Evolutionary conservation across 1,140 invertebrate genomes (phyloP).

Genomic region (Leptestheria dahalacensis): DNA sequence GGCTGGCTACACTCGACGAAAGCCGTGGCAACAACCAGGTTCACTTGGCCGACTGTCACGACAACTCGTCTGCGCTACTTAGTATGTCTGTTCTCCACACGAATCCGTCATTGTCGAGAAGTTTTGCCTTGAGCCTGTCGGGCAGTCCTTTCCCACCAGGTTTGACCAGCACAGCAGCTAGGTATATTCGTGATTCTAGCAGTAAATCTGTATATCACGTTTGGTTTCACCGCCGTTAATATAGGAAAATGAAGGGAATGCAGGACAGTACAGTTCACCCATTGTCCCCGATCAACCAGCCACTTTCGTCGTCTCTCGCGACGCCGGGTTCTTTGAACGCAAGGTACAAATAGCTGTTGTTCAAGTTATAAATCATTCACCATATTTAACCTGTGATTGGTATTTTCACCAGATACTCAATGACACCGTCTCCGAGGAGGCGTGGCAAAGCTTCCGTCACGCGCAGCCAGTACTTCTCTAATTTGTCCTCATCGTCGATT

Average conservation of each 20-base stretch:
- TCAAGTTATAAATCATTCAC: background rate
- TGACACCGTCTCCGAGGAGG: background rate
- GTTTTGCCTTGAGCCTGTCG: background rate
- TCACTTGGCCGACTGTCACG: background rate
- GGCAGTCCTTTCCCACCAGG: background rate
- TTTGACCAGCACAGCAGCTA: background rate
- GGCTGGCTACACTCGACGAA: slow-evolving; percentile 53
- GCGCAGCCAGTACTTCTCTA: background rate
- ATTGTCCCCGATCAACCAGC: background rate
- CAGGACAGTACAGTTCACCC: background rate
- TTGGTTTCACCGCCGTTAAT: background rate
- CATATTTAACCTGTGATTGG: background rate
- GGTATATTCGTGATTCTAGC: too few species aligned
- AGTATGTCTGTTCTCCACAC: background rate
- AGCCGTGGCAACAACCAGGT: background rate
- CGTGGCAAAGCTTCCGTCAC: background rate
- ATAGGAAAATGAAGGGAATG: background rate
- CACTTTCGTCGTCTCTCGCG: background rate
- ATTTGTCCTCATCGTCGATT: background rate
- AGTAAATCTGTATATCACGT: too few species aligned
- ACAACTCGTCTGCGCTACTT: background rate
- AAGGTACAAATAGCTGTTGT: background rate
- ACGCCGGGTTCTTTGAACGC: background rate
- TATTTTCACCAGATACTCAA: background rate
- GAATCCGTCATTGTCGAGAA: background rate